Percentiles rank a stretch among this genome's conserved stretches.
These are phyloP conservation scores for Hemibagrus guttatus DNA, from an alignment of 2,797 vertebrate species.

Conservation along the genomic window DNA sequence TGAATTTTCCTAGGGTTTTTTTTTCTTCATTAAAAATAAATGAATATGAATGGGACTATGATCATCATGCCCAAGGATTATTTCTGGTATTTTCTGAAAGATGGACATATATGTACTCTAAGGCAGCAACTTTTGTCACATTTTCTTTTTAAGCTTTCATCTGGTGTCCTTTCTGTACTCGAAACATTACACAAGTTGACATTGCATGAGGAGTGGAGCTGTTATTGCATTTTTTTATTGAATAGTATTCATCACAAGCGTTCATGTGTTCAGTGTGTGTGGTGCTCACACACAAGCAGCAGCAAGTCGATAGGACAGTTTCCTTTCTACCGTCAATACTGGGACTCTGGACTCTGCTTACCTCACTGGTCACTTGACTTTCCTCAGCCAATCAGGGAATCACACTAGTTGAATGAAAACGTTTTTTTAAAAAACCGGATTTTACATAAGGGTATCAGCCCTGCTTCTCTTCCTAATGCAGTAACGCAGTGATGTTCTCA, in stretches of 20 bases:
- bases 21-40: conserved; percentile 66
- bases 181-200: conserved; percentile 66
- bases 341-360: conserved; percentile 72
- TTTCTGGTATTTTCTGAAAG: conserved; percentile 65
- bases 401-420: conserved; percentile 69
- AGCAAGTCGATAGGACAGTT: conserved; percentile 55
- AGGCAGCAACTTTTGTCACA: conserved; percentile 71
- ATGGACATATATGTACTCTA: conserved; percentile 62
- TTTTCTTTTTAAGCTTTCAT: conserved; percentile 60
- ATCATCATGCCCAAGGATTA: conserved; percentile 76
- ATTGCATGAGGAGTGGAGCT: conserved; percentile 71
- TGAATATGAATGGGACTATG: conserved; percentile 72
- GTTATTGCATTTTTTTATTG: conserved; percentile 64
- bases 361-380: conserved; percentile 83
- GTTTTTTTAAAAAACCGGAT: conserved; percentile 69
- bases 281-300: conserved; percentile 57
- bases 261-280: conserved; percentile 62
- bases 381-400: conserved; percentile 85
- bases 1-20: conserved; percentile 67
- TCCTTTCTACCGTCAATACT: conserved; percentile 54
- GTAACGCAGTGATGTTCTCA: conserved; percentile 44
- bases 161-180: conserved; percentile 66
- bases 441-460: conserved; percentile 67
- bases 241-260: conserved; percentile 61
- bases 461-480: conserved; percentile 58